Base-by-base conservation (phyloP, 1,140 invertebrate genomes). In the Tetranychus urticae region DNA sequence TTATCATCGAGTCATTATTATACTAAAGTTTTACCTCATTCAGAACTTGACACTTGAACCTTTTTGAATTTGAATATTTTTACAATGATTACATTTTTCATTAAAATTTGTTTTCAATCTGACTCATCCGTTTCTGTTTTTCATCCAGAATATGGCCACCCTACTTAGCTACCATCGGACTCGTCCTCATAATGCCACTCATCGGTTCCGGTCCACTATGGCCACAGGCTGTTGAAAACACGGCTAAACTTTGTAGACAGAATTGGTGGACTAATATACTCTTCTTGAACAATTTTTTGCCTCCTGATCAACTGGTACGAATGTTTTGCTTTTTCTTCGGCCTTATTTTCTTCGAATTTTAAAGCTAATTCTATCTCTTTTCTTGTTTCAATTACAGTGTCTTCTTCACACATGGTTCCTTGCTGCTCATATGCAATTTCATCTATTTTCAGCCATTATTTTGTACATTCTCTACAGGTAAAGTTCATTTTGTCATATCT, bases 221-320 rank as follows among this genome's bases (percentile, higher is more conserved):
- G 65, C 54, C 62, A 46, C 60, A 61, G 2, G 59, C 62, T 37
- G 39, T 66, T 12, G 63, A 65, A 46, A 46, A 23, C 3, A 64
- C 59, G 23, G 55, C 65, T 1, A 34, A 60, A 6, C 39, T 54
- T 2, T 67, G 66, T 45, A 34, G 61, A n/a, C 54, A 63, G 3
- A 61, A 58, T 47, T 67, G 66, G 66, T 67, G 66, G 66, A 65
- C 61, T 1, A 67, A 67, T 39, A 37, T 66, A 12, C 58, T 67
- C 2, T 67, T 65, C 56, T 42, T 66, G 12, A 88, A 88, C 68
- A 90, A 88, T 70, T 83, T 88, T 62, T 75, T 85, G 2, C 73
- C 79, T 46, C 79, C 78, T 1, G 78, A 83, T 52, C n/a, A 65
- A 23, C 31, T 64, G 37, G 68, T 67, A 56, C 60, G 60, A 48